phyloP scores from a whole-genome alignment of 2,888 invertebrate genomes.

The Doris montereyensis region DNA sequence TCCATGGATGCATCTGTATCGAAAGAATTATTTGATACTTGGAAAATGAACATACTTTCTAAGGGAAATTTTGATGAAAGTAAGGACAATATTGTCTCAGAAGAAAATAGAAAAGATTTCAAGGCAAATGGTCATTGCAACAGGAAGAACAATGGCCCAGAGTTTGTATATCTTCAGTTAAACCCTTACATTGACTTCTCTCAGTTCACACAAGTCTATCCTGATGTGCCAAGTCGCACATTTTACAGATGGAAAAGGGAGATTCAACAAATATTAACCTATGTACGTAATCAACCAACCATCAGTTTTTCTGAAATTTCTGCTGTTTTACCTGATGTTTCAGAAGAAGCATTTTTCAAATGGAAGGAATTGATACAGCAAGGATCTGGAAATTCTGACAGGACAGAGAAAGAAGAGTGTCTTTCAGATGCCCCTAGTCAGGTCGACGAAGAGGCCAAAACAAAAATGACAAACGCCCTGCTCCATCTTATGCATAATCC shows the following conservation, averaged over 20 bases:
- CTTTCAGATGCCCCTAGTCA: background rate
- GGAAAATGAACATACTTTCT: constrained; percentile 17
- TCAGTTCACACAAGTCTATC: constrained; percentile 43
- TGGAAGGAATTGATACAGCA: constrained; percentile 42
- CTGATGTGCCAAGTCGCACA: constrained; percentile 40
- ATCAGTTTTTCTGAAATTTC: constrained; percentile 43
- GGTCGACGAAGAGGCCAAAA: constrained; percentile 15
- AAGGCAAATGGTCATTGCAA: background rate
- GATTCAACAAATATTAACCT: constrained; percentile 45
- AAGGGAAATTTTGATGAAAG: background rate
- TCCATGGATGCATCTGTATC: constrained; percentile 35
- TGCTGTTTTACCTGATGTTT: constrained; percentile 45
- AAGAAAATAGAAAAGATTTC: background rate
- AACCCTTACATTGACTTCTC: constrained; percentile 47
- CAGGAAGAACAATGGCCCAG: constrained; percentile 42
- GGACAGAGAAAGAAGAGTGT: background rate
- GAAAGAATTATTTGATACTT: constrained; percentile 39
- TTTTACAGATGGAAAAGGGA: constrained; percentile 49
- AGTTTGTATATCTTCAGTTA: constrained; percentile 45
- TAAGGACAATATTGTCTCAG: background rate
- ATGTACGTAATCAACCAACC: constrained; percentile 43
- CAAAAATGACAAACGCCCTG: constrained; percentile 33
- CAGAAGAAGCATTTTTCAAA: constrained; percentile 43
- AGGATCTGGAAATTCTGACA: background rate
- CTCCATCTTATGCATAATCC: constrained; percentile 36